Conservation (phyloP, 2,888 invertebrate genomes). For the Exephanes ischioxanthus region DNA sequence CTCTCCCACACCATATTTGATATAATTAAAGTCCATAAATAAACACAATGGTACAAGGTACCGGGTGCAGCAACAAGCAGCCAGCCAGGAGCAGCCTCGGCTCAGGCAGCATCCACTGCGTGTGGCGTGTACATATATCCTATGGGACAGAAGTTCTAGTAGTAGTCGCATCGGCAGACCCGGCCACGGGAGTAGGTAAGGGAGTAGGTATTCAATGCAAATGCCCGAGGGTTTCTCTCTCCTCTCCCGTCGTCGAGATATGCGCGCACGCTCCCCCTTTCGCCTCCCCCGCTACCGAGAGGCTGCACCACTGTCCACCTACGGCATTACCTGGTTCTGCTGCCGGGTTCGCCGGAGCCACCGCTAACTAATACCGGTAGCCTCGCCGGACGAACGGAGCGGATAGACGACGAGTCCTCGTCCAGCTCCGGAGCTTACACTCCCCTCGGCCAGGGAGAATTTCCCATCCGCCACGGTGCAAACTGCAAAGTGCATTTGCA, state of each 20-base stretch:
- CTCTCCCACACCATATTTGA: slow-evolving; percentile 83
- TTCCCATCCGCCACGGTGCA: slow-evolving; percentile 33
- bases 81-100: slow-evolving; percentile 51
- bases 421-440: slow-evolving; percentile 36
- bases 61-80: slow-evolving; percentile 69
- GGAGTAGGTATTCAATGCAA: slow-evolving; percentile 83
- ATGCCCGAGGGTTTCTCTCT: slow-evolving; percentile 74
- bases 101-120: slow-evolving; percentile 56
- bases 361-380: slow-evolving; percentile 43
- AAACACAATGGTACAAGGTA: slow-evolving; percentile 84
- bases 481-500: slow-evolving; percentile 45
- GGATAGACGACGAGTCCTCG: slow-evolving; percentile 16
- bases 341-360: slow-evolving; percentile 32
- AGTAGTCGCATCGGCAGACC: slow-evolving; percentile 62
- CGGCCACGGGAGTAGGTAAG: slow-evolving; percentile 76
- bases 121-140: slow-evolving; percentile 25
- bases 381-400: slow-evolving; percentile 39
- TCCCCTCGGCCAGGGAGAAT: slow-evolving; percentile 39
- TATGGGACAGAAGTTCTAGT: slow-evolving; percentile 58
- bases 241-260: slow-evolving; percentile 35
- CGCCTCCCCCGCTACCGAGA: slow-evolving; percentile 30
- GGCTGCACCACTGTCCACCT: slow-evolving; percentile 34
- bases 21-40: slow-evolving; percentile 85
- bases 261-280: slow-evolving; percentile 44
- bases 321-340: slow-evolving; percentile 58